Evolutionary conservation across 1,140 invertebrate genomes (phyloP).

Genomic region (Drosophila nebulosa): DNA sequence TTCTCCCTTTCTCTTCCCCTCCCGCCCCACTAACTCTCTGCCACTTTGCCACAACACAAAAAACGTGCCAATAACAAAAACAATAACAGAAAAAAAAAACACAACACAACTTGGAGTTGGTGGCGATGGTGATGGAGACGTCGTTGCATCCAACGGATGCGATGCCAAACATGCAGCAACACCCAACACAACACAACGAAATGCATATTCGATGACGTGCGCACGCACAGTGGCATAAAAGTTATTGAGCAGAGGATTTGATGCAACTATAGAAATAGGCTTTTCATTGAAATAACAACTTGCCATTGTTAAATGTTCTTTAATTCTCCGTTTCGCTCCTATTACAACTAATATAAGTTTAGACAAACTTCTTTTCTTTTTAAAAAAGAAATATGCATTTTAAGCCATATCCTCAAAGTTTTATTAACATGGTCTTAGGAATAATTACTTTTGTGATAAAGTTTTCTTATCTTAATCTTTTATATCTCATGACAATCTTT

Average conservation of each 20-base stretch:
- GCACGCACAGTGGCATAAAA: slow-evolving; percentile 44
- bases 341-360: too few relatives aligned
- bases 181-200: slow-evolving; percentile 24
- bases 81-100: slow-evolving; percentile 11
- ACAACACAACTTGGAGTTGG: slow-evolving; percentile 15
- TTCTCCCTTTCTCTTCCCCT: not conserved
- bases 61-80: slow-evolving; percentile 19
- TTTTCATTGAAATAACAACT: too few relatives aligned
- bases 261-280: too few relatives aligned
- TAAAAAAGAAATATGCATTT: too few relatives aligned
- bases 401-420: too few relatives aligned
- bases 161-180: slow-evolving; percentile 48
- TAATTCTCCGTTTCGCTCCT: too few relatives aligned
- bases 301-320: too few relatives aligned
- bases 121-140: slow-evolving; percentile 26
- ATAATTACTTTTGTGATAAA: too few relatives aligned
- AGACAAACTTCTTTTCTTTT: too few relatives aligned
- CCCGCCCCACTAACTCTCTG: not conserved
- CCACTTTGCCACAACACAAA: slow-evolving; percentile 13
- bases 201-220: slow-evolving; percentile 53
- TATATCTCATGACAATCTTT: too few relatives aligned
- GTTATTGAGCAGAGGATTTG: not conserved
- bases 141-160: slow-evolving; percentile 12
- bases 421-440: too few relatives aligned
- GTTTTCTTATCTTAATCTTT: too few relatives aligned